Percentiles rank a stretch among this genome's conserved stretches.
phyloP scores from a whole-genome alignment of 2,113 vertebrate species.

The Psephotus haematonotus region DNA sequence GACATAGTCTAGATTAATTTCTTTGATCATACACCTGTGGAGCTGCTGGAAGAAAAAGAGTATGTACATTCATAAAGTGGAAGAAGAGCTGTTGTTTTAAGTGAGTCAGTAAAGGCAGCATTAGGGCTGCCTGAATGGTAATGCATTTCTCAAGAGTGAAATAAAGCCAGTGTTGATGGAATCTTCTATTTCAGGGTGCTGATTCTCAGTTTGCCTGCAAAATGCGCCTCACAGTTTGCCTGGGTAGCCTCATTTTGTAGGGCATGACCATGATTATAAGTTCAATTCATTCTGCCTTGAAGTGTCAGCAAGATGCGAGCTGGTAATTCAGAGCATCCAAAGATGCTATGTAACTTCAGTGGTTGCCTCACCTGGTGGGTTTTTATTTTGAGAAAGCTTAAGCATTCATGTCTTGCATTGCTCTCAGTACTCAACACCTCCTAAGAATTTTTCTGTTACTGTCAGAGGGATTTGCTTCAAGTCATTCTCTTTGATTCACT shows the following conservation, averaged over 20 bases:
- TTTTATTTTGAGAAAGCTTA: neutral
- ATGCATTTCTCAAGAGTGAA: neutral
- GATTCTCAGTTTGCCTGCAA: neutral
- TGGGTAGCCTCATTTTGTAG: neutral
- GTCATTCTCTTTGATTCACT: neutral
- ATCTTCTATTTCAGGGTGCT: neutral
- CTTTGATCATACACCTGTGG: neutral
- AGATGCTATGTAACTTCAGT: neutral
- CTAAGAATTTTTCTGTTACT: neutral
- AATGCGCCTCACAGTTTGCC: neutral
- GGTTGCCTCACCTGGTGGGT: neutral
- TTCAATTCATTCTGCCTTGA: neutral
- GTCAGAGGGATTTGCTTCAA: neutral
- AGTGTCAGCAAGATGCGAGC: neutral
- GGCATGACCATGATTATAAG: neutral
- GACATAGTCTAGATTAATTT: neutral
- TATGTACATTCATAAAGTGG: accelerated
- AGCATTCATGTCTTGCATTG: neutral
- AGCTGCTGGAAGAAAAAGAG: neutral
- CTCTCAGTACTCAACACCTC: neutral
- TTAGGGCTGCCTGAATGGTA: neutral
- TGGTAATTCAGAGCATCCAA: neutral
- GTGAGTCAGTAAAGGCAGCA: neutral
- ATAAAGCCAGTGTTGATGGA: neutral
- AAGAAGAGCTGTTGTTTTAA: neutral